Evolutionary conservation across 2,797 vertebrate species (phyloP).

Genomic region (Rachycentron canadum): DNA sequence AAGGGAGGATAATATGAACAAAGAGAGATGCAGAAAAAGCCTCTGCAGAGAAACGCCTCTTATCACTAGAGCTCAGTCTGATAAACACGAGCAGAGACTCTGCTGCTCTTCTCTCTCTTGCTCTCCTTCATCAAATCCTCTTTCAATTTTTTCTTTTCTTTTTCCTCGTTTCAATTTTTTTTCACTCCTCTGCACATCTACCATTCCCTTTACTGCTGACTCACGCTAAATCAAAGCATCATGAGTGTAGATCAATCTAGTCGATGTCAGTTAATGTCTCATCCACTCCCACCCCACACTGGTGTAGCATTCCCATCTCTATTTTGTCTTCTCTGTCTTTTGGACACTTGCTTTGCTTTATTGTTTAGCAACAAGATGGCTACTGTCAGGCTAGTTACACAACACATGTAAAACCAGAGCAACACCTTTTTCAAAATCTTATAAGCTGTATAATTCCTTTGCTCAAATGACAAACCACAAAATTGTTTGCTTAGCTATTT

Average conservation of each 20-base stretch:
- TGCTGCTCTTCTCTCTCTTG: constrained; percentile 12
- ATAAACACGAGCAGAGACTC: constrained; percentile 51
- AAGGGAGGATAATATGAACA: constrained; percentile 39
- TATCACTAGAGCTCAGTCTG: constrained; percentile 53
- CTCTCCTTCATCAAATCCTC: constrained; percentile 17
- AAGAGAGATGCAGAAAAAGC: constrained; percentile 37
- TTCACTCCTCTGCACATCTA: constrained; percentile 29
- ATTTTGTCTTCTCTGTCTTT: constrained; percentile 12
- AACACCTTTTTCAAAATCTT: constrained; percentile 34
- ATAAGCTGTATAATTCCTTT: constrained; percentile 34
- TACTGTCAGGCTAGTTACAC: constrained; percentile 34
- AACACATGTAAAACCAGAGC: constrained; percentile 29
- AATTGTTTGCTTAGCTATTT: constrained; percentile 32
- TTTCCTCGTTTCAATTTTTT: background rate
- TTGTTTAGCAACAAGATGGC: constrained; percentile 26
- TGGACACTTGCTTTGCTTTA: constrained; percentile 36
- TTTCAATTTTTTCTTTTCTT: constrained; percentile 2
- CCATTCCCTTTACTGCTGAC: constrained; percentile 55
- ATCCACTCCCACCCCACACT: constrained; percentile 12
- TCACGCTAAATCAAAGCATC: constrained; percentile 61
- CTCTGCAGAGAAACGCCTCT: constrained; percentile 59
- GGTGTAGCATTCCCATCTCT: constrained; percentile 30
- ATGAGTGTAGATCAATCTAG: constrained; percentile 44
- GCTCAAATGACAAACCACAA: constrained; percentile 18
- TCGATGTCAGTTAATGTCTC: constrained; percentile 28